Base-by-base conservation (phyloP, 2,888 invertebrate species). In the Hyppa rectilinea region DNA sequence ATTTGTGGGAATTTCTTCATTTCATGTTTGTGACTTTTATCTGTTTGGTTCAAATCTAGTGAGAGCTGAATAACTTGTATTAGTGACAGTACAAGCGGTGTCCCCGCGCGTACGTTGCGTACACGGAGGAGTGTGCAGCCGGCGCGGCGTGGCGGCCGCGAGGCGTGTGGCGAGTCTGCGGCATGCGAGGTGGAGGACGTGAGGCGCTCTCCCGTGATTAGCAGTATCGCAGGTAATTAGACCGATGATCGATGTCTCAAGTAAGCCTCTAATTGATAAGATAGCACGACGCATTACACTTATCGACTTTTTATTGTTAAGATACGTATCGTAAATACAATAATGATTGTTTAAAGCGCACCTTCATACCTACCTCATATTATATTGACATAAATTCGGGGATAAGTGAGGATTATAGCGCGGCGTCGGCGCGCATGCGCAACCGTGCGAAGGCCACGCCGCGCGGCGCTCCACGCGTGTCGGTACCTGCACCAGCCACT, bases 181-280 rank as follows among this genome's bases (percentile, higher is more conserved):
- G 29, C 17, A n/a, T n/a, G n/a, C 50, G 49, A n/a, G 45, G 50
- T 6, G 45, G 59, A 5, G 56, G 73, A 29, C 47, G 62, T 20
- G 65, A 31, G 62, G 50, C 36, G 64, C 45, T 69, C 38, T 59
- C 63, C 67, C 73, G 59, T 75, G 84, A 85, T 84, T 85, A 86
- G 36, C 73, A 68, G 68, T 89, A 88, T 89, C 89, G 81, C 40
- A 70, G 64, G 89, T 93, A 94, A 94, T 94, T 94, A 94, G 92
- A 90, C 84, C 93, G 91, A 91, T 94, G 94, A 94, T 94, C 94
- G 94, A 94, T 94, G 94, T 92, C 93, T 93, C 90, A 87, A 90
- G 90, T 92, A 92, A 94, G 92, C 90, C 86, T 75, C 80, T 55
- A 87, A 82, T 81, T 75, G 91, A 93, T 93, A 87, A 92, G 92